A percentile compares a stretch with the other conserved stretches of the same genome.
Evolutionary conservation across 2,888 invertebrate genomes (phyloP).

Genomic region (Caenorhabditis afra): DNA sequence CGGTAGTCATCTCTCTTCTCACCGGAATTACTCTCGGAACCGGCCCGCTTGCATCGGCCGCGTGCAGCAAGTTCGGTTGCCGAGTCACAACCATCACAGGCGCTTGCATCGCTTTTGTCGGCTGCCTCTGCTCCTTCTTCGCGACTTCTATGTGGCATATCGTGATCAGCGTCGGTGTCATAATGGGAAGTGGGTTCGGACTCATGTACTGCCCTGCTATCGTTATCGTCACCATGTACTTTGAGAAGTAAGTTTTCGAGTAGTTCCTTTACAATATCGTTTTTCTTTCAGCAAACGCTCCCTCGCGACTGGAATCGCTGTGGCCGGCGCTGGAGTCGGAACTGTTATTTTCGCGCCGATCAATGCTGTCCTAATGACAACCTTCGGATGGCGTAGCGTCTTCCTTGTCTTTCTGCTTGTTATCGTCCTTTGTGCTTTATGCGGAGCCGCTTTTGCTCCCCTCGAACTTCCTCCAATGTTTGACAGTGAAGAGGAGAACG

Average conservation of each 20-base stretch:
- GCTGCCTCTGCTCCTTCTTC: slow-evolving; percentile 87
- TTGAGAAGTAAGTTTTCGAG: slow-evolving; percentile 86
- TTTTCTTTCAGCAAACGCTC: slow-evolving; percentile 83
- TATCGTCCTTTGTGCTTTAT: slow-evolving; percentile 90
- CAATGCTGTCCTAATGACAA: slow-evolving; percentile 84
- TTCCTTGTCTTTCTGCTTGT: slow-evolving; percentile 91
- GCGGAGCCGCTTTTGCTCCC: slow-evolving; percentile 93
- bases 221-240: slow-evolving; percentile 96
- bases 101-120: slow-evolving; percentile 86
- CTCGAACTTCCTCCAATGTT: slow-evolving; percentile 82
- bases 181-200: slow-evolving; percentile 93
- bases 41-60: slow-evolving; percentile 90
- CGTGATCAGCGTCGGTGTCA: slow-evolving; percentile 93
- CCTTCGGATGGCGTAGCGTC: slow-evolving; percentile 91
- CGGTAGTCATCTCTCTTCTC: slow-evolving; percentile 94
- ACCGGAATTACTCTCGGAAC: slow-evolving; percentile 95
- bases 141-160: slow-evolving; percentile 89
- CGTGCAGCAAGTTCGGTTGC: slow-evolving; percentile 96
- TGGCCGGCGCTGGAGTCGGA: slow-evolving; percentile 96
- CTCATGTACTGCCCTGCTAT: slow-evolving; percentile 97
- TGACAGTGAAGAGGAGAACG: slow-evolving; percentile 65
- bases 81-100: slow-evolving; percentile 92
- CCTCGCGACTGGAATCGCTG: slow-evolving; percentile 95
- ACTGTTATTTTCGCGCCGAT: slow-evolving; percentile 90
- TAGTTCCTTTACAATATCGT: not conserved